phyloP scores from a whole-genome alignment of 92 coral and sea anemone species.

The Montipora capitata region DNA sequence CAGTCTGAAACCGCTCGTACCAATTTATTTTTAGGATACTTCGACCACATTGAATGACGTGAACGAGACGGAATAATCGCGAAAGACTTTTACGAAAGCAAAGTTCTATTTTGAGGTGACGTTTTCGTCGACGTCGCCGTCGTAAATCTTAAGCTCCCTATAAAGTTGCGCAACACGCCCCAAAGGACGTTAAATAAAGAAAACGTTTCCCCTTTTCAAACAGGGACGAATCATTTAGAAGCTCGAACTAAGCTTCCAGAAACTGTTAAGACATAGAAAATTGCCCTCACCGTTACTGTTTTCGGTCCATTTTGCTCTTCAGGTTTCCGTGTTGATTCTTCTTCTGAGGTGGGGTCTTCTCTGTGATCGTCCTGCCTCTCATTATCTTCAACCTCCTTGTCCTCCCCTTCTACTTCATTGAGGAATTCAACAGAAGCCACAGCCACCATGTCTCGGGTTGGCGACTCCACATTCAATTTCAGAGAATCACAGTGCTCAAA shows the following conservation, averaged over 20 bases:
- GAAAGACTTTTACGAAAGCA: no score
- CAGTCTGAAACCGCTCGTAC: no score
- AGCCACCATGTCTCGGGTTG: slow-evolving; percentile 16
- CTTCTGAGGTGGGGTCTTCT: neutral
- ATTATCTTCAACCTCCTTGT: neutral
- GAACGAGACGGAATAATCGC: no score
- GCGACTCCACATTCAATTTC: slow-evolving; percentile 24
- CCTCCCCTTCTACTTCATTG: slow-evolving; percentile 3
- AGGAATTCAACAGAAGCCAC: slow-evolving; percentile 26
- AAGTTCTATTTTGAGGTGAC: no score
- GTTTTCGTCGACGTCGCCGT: no score
- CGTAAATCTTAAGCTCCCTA: no score
- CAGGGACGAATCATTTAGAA: neutral
- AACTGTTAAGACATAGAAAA: neutral
- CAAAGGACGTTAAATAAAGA: neutral
- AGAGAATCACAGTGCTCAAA: slow-evolving; percentile 39
- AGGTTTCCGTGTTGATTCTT: neutral
- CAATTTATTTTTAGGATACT: no score
- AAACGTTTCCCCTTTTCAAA: neutral
- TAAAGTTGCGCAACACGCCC: neutral
- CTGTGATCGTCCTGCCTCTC: neutral
- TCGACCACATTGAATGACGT: no score
- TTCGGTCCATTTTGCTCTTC: slow-evolving; percentile 1
- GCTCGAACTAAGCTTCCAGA: neutral
- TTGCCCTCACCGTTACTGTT: slow-evolving; percentile 6